A percentile compares a stretch with the other conserved stretches of the same genome.
phyloP scores from a whole-genome alignment of 2,888 invertebrate genomes.

The Allolobophora icterica region DNA sequence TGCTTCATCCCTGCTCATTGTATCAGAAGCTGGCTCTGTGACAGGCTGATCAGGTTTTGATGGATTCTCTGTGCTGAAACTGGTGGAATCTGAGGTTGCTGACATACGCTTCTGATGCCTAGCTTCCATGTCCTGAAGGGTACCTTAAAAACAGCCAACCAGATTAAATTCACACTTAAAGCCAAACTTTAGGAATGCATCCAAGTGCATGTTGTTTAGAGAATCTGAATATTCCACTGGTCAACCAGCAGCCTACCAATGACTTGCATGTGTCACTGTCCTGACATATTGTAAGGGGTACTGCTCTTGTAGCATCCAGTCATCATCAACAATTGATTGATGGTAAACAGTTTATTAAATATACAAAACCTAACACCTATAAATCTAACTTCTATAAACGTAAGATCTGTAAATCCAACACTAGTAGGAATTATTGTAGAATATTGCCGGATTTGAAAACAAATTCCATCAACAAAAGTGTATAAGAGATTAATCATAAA shows the following conservation, averaged over 20 bases:
- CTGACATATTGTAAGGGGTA: too few relatives aligned
- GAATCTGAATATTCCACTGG: not conserved
- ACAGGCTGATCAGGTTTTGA: not conserved
- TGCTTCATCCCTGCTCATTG: slow-evolving; percentile 42
- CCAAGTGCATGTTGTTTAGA: not conserved
- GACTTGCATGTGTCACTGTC: not conserved
- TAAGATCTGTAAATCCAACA: too few relatives aligned
- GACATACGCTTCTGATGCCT: not conserved
- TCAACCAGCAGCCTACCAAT: too few relatives aligned
- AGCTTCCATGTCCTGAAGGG: not conserved
- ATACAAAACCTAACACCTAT: not conserved
- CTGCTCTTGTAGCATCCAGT: not conserved
- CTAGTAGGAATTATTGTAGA: too few relatives aligned
- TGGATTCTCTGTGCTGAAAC: not conserved
- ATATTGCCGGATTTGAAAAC: too few relatives aligned
- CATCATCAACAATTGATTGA: not conserved
- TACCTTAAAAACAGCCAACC: not conserved
- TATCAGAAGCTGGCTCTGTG: slow-evolving; percentile 25
- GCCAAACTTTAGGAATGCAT: not conserved
- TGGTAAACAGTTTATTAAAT: not conserved
- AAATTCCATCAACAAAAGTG: too few relatives aligned
- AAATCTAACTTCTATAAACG: too few relatives aligned
- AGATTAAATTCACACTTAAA: not conserved
- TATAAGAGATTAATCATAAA: too few relatives aligned
- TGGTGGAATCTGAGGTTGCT: not conserved